Base-by-base conservation (phyloP, 2,888 invertebrate species). In the Linnaemya tessellans region DNA sequence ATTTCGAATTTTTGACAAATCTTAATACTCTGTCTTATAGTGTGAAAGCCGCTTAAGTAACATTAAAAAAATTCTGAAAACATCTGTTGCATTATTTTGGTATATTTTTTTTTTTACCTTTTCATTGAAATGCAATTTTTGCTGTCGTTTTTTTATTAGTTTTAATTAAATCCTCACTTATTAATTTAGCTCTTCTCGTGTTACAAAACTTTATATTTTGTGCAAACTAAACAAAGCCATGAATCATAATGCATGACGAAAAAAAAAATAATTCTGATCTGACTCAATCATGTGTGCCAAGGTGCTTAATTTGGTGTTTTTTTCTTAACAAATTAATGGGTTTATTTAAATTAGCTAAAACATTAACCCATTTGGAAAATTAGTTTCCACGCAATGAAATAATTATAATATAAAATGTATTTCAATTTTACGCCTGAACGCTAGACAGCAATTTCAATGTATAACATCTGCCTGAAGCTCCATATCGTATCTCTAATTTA, bases 201-300 rank as follows among this genome's bases (percentile, higher is more conserved):
- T 60, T 58, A 10, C 46, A 60, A 60, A 60, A 18, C 15, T 56
- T 56, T 13, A n/a, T 13, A 38, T n/a, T n/a, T n/a, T n/a, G n/a
- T n/a, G n/a, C n/a, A 25, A 49, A 46, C 18, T 38, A 11, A 30
- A 30, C n/a, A n/a, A 54, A 54, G 4, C 1, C 46, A 38, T 73
- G 73, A 73, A 22, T 73, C 73, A 73, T 35, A 60, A 49, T 13
- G 30, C 30, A 41, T 64, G 64, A 64, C 25, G 30, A 0, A 22
- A 51, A 35, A 8, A 25, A 49, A 56, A 25, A 56, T 3, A 43
- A 18, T 71, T 56, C 25, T 60, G 30, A 60, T 15, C 18, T 73
- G 73, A 73, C 35, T 62, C 62, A 73, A 49, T 73, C 60, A 73
- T 15, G 73, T 73, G 60, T 73, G 73, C 41, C 73, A 73, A 62